Evolutionary conservation across 2,113 vertebrate genomes (phyloP).

Genomic region (Panurus biarmicus): DNA sequence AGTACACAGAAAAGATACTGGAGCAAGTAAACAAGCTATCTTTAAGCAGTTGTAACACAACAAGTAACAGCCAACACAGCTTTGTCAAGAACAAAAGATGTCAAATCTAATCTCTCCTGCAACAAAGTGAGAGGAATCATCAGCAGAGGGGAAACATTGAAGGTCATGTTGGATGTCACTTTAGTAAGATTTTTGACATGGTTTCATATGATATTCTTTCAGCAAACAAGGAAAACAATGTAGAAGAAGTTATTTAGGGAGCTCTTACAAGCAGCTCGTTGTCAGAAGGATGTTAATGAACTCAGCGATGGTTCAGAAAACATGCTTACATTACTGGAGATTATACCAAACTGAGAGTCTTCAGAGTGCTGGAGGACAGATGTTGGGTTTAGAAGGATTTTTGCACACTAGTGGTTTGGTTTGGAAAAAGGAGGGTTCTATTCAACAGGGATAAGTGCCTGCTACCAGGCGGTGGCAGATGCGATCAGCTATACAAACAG

Average conservation of each 20-base stretch:
- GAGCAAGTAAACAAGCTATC: background rate
- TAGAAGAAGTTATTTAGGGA: background rate
- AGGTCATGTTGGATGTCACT: background rate
- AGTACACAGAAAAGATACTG: background rate
- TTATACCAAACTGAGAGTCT: background rate
- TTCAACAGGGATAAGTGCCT: background rate
- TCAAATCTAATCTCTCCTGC: background rate
- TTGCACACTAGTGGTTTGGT: background rate
- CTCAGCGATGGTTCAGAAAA: background rate
- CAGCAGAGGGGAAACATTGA: background rate
- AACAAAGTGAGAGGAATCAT: background rate
- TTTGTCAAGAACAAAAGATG: constrained; percentile 1
- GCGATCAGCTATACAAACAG: background rate
- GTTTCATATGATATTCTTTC: background rate
- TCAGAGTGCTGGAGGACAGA: background rate
- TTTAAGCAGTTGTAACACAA: background rate
- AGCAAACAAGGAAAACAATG: background rate
- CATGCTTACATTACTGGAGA: background rate
- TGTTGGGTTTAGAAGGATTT: background rate
- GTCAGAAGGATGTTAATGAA: background rate
- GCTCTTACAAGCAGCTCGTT: accelerated
- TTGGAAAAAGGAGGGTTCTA: background rate
- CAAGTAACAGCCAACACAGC: background rate
- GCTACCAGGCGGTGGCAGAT: background rate
- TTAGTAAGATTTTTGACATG: background rate